Conservation (phyloP, 2,113 vertebrate genomes). For the Lucifuga dentata region DNA sequence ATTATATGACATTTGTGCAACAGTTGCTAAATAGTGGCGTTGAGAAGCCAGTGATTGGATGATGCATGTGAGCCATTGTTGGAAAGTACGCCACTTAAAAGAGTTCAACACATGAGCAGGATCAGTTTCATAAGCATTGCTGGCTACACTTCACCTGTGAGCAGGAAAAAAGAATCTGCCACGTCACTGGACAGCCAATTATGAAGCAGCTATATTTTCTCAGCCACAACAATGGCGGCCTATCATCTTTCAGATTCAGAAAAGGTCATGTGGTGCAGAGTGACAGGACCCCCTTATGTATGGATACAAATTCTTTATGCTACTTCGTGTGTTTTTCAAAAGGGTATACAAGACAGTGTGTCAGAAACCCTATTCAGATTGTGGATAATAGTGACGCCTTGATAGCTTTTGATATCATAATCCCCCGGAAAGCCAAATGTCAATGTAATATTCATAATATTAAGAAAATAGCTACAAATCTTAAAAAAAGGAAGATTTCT, state of each 20-base stretch:
- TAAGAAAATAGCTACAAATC: neutral
- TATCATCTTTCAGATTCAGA: slow-evolving; percentile 68
- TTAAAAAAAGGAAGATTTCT: no score
- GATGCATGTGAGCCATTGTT: slow-evolving; percentile 28
- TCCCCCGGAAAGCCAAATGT: neutral
- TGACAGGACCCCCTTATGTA: slow-evolving; percentile 52
- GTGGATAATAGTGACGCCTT: slow-evolving; percentile 4
- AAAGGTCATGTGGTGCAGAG: slow-evolving; percentile 70
- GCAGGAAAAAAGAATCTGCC: slow-evolving; percentile 35
- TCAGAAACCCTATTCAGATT: slow-evolving; percentile 13
- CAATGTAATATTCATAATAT: neutral
- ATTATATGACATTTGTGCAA: neutral
- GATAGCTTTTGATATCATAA: neutral
- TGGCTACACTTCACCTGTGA: slow-evolving; percentile 63
- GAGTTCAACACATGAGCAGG: slow-evolving; percentile 56
- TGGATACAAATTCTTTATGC: slow-evolving; percentile 50
- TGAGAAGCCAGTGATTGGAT: slow-evolving; percentile 39
- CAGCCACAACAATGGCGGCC: slow-evolving; percentile 55
- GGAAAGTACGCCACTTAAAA: slow-evolving; percentile 65
- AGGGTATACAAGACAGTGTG: slow-evolving; percentile 10
- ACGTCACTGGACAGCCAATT: slow-evolving; percentile 65
- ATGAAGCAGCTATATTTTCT: slow-evolving; percentile 63
- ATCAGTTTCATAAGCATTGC: slow-evolving; percentile 74
- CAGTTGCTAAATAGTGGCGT: neutral
- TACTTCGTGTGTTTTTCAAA: slow-evolving; percentile 27